These are phyloP conservation scores for Tachina fera DNA, from an alignment of 2,888 invertebrate species.

Conservation along the genomic window DNA sequence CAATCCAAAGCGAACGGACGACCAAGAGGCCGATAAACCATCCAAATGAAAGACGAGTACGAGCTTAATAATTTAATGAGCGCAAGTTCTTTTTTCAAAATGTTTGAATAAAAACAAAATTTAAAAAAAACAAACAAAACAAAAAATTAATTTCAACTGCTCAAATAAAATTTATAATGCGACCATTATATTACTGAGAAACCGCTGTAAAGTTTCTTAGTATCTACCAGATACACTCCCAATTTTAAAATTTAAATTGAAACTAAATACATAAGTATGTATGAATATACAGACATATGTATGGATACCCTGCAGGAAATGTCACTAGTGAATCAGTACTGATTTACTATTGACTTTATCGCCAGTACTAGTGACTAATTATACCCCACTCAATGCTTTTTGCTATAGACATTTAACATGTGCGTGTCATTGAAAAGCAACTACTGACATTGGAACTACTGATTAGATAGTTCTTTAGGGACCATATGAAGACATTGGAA, in stretches of 20 bases:
- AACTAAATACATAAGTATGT: neutral
- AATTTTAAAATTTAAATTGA: constrained; percentile 53
- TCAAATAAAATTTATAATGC: constrained; percentile 58
- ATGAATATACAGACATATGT: neutral
- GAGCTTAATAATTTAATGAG: constrained; percentile 65
- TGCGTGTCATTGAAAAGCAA: no score
- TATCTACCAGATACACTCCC: constrained; percentile 59
- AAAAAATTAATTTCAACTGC: constrained; percentile 48
- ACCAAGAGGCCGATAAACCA: constrained; percentile 17
- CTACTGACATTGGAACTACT: no score
- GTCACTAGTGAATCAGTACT: no score
- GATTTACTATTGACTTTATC: no score
- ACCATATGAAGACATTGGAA: no score
- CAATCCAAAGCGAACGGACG: constrained; percentile 23
- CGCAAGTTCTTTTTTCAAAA: constrained; percentile 57
- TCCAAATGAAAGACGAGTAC: constrained; percentile 54
- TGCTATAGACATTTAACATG: no score
- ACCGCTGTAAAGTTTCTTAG: constrained; percentile 32
- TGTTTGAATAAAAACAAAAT: constrained; percentile 18
- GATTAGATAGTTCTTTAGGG: no score
- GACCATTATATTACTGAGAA: constrained; percentile 52
- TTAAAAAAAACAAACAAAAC: constrained; percentile 25
- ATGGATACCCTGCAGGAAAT: no score
- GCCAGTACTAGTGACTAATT: no score
- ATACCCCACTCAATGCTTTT: no score